Evolutionary conservation across 92 coral and sea anemone genomes (phyloP).

Genomic region (Phenganax subtilis): DNA sequence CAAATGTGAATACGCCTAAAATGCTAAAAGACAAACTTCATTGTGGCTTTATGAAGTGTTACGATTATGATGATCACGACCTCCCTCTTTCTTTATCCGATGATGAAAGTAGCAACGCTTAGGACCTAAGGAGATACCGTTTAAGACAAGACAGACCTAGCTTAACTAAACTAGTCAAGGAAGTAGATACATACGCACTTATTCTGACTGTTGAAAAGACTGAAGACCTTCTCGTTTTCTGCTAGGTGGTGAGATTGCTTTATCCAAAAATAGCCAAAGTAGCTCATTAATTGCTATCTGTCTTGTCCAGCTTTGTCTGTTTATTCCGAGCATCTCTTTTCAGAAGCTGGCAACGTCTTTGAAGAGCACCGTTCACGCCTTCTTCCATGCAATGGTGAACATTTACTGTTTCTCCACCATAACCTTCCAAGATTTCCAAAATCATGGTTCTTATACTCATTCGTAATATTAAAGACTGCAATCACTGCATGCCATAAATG

Average conservation of each 20-base stretch:
- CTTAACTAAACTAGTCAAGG: conserved; percentile 17
- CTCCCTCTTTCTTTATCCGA: neutral
- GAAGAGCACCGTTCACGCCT: conserved; percentile 37
- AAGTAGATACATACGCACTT: conserved; percentile 24
- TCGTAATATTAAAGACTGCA: too few species aligned
- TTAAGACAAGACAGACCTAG: conserved; percentile 25
- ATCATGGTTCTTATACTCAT: too few species aligned
- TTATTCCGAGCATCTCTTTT: conserved; percentile 28
- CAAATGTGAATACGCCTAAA: conserved; percentile 25
- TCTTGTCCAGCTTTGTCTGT: conserved; percentile 37
- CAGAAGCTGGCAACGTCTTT: conserved; percentile 34
- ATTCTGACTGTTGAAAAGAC: conserved; percentile 24
- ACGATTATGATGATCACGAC: conserved; percentile 1
- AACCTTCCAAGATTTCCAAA: conserved; percentile 34
- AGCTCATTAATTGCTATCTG: conserved; percentile 26
- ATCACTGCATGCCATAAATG: too few species aligned
- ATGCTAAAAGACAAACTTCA: conserved; percentile 34
- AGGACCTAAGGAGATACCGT: conserved; percentile 9
- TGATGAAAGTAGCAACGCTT: conserved; percentile 1
- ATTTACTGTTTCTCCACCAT: conserved; percentile 31
- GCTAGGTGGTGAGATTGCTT: conserved; percentile 19
- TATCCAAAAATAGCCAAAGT: conserved; percentile 33
- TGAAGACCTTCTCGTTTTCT: conserved; percentile 22
- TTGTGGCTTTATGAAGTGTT: conserved; percentile 32
- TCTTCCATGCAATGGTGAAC: conserved; percentile 36